Conservation (phyloP, 2,113 vertebrate genomes). For the Nestor notabilis region DNA sequence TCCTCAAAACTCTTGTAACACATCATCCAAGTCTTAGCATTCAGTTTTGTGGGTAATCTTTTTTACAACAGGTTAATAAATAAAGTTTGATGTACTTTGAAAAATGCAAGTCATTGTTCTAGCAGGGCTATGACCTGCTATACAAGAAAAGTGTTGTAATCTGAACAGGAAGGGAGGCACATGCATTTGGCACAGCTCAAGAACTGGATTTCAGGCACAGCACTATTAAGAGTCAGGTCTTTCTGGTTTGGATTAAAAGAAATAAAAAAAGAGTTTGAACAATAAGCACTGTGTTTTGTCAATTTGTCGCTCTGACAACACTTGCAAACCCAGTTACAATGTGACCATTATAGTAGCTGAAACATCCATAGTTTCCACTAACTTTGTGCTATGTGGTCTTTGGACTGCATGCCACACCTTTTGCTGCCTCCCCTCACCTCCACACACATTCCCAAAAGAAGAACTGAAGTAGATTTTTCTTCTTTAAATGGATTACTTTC, state of each 20-base stretch:
- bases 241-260: neutral
- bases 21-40: neutral
- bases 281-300: neutral
- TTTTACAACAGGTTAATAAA: slow-evolving; percentile 31
- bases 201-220: neutral
- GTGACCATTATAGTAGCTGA: neutral
- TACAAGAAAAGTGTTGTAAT: neutral
- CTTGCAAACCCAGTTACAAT: neutral
- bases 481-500: neutral
- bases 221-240: neutral
- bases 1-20: neutral
- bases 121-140: neutral
- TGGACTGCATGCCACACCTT: neutral
- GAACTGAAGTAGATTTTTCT: neutral
- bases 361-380: neutral
- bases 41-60: neutral
- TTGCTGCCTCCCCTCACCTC: neutral
- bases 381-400: neutral
- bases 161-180: slow-evolving; percentile 14
- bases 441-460: neutral
- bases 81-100: neutral
- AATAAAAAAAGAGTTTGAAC: neutral
- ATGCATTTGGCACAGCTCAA: neutral
- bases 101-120: slow-evolving; percentile 23
- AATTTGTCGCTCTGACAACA: neutral